Base-by-base conservation (phyloP, 2,888 invertebrate genomes). In the Zelleria hepariella region DNA sequence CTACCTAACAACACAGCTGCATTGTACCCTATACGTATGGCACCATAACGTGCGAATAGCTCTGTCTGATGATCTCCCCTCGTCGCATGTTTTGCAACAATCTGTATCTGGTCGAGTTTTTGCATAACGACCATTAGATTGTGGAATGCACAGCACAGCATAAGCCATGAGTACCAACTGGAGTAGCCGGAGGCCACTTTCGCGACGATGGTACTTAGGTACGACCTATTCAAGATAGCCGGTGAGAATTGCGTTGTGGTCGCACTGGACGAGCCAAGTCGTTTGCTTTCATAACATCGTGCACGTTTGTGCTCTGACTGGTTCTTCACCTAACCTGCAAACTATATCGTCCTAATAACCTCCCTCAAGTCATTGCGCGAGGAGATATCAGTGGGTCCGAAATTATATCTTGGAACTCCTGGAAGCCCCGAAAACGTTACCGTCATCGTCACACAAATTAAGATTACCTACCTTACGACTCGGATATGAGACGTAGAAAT, bases 101-200 rank as follows among this genome's bases (percentile, higher is more conserved):
- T 69, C 67, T 65, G 65, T 61, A 62, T 62, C 63, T 66, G 27
- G 8, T 27, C 67, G 65, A 78, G 80, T 82, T 81, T 82, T 68
- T 68, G 67, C 71, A 61, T 79, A 78, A 83, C 77, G 77, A 72
- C 75, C 75, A 73, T 79, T 80, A 78, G 73, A 69, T 68, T 74
- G 68, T 69, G 78, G 81, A 78, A 79, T 82, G 78, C 69, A 69
- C 62, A 65, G n/a, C 65, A 64, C 68, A 65, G 32, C 32, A 42
- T 42, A 15, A 42, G 32, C 32, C n/a, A n/a, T n/a, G n/a, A n/a
- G n/a, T n/a, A n/a, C n/a, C n/a, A n/a, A 42, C 32, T 42, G 15
- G 10, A 2, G 32, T 15, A 42, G 32, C 32, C 32, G 66, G 67
- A 67, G 64, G 64, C 82, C 68, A 79, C 85, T 83, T 84, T 86